Conservation (phyloP, 2,797 vertebrate genomes). For the Clarias platycephalus region DNA sequence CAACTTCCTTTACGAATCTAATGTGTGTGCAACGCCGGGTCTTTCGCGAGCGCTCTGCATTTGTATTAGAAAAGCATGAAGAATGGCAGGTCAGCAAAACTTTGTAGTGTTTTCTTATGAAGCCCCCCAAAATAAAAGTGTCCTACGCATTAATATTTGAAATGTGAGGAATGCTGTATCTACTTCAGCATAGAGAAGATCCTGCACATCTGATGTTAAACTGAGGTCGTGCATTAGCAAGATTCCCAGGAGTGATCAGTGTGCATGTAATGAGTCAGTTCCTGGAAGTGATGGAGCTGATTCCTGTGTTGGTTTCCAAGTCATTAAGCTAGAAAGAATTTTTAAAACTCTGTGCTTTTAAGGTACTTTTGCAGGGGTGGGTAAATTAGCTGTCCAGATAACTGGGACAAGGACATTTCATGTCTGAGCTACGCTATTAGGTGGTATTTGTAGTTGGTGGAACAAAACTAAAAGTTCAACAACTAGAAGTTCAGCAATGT, state of each 20-base stretch:
- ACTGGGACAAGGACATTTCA: not conserved
- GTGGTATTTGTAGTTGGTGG: not conserved
- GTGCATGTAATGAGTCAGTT: constrained; percentile 20
- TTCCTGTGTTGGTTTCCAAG: constrained; percentile 4
- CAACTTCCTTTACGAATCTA: constrained; percentile 1
- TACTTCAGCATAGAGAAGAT: constrained; percentile 11
- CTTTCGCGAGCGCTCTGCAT: not conserved
- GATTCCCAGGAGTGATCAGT: constrained; percentile 20
- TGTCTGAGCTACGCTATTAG: too few species aligned
- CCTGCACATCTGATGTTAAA: constrained; percentile 21
- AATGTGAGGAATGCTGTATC: constrained; percentile 21
- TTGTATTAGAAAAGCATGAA: not conserved
- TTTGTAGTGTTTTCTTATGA: constrained; percentile 1
- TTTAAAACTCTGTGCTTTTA: not conserved
- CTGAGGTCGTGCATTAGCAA: constrained; percentile 26
- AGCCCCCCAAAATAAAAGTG: too few species aligned
- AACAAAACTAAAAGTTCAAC: not conserved
- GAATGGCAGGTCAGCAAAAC: constrained; percentile 1
- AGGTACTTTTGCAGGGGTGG: not conserved
- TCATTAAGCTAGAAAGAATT: not conserved
- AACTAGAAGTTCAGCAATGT: not conserved
- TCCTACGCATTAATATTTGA: constrained; percentile 27
- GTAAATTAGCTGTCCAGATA: not conserved
- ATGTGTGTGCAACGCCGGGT: constrained; percentile 12
- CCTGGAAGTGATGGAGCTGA: constrained; percentile 20